Conservation (phyloP, 2,888 invertebrate genomes). For the Drosophila birchii region DNA sequence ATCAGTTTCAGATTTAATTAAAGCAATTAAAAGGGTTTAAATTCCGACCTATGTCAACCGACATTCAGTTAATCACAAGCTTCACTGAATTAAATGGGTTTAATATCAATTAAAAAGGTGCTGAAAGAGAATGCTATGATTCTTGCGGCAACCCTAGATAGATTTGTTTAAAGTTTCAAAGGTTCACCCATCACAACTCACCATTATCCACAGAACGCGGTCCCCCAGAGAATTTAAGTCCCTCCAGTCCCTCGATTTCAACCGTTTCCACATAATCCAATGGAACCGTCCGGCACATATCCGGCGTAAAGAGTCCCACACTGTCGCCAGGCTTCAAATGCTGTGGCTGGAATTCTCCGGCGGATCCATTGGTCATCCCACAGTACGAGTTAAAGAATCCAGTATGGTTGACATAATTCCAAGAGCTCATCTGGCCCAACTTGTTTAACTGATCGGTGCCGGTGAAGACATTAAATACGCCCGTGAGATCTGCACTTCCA, state of each 20-base stretch:
- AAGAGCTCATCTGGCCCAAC: constrained; percentile 89
- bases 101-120: not conserved
- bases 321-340: constrained; percentile 86
- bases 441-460: constrained; percentile 87
- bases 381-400: constrained; percentile 86
- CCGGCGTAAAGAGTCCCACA: constrained; percentile 89
- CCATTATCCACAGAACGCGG: constrained; percentile 89
- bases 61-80: not conserved
- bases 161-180: not conserved
- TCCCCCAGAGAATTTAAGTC: constrained; percentile 88
- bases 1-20: not conserved
- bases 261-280: constrained; percentile 88
- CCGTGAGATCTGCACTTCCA: constrained; percentile 90
- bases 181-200: constrained; percentile 62
- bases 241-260: constrained; percentile 86
- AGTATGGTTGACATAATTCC: constrained; percentile 89
- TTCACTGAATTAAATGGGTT: not conserved
- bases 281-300: constrained; percentile 90
- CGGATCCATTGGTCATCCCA: constrained; percentile 89
- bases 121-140: not conserved
- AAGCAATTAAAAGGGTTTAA: not conserved
- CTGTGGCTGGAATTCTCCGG: constrained; percentile 92
- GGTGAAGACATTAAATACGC: constrained; percentile 91
- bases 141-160: not conserved
- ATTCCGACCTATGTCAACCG: not conserved